A percentile compares a stretch with the other conserved stretches of the same genome.
Evolutionary conservation across 2,888 invertebrate genomes (phyloP).

Genomic region (Perithous albicinctus): DNA sequence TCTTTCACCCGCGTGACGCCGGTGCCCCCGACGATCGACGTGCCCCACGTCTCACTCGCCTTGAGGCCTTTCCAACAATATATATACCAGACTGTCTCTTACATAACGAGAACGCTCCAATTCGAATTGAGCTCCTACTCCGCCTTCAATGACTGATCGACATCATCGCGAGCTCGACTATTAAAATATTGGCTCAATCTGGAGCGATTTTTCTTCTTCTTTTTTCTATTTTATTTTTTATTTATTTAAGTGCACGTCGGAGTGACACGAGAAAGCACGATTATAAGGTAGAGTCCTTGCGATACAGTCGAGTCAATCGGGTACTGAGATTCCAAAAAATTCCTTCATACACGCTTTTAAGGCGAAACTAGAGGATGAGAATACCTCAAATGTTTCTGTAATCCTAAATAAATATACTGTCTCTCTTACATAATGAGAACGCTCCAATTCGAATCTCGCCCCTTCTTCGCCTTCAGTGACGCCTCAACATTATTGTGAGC

Average conservation of each 20-base stretch:
- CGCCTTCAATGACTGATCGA: conserved; percentile 19
- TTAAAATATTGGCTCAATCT: conserved; percentile 2
- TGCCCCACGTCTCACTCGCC: conserved; percentile 69
- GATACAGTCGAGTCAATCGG: no score
- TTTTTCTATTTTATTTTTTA: no score
- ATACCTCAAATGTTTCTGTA: no score
- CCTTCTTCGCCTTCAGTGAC: conserved; percentile 19
- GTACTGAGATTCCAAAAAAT: no score
- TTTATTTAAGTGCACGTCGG: no score
- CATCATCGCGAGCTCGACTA: background rate
- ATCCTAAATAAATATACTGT: no score
- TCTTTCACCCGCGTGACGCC: conserved; percentile 40
- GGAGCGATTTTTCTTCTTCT: no score
- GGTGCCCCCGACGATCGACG: conserved; percentile 26
- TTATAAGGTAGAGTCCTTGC: no score
- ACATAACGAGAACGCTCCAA: conserved; percentile 76
- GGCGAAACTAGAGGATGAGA: no score
- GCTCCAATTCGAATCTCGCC: conserved; percentile 70
- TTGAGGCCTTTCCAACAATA: conserved; percentile 74
- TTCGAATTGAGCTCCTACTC: conserved; percentile 63
- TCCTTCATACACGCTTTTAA: no score
- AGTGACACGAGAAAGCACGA: no score
- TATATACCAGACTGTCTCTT: conserved; percentile 71
- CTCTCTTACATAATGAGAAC: conserved; percentile 76
- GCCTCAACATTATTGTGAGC: background rate